phyloP scores from a whole-genome alignment of 2,888 invertebrate species.

The Dorcus hopei region DNA sequence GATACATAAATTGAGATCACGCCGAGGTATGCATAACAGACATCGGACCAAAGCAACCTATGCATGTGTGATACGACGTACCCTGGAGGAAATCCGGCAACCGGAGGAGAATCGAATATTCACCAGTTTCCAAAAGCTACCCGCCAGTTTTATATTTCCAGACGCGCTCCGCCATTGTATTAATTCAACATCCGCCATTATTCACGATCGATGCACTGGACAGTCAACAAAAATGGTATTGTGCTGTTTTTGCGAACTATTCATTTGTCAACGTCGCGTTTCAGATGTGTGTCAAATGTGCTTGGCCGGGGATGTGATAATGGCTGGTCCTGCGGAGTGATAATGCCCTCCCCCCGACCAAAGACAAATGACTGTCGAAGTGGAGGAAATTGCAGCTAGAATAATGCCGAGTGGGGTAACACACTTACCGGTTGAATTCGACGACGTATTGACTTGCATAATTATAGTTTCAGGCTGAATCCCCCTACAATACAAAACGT shows the following conservation, averaged over 20 bases:
- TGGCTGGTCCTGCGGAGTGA: slow-evolving; percentile 20
- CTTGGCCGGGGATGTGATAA: slow-evolving; percentile 22
- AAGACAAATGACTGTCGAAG: slow-evolving; percentile 19
- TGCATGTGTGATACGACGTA: slow-evolving; percentile 23
- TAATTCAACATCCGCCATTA: too few relatives aligned
- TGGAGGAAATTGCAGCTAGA: slow-evolving; percentile 14
- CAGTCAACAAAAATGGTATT: not conserved
- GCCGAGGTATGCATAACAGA: slow-evolving; percentile 22
- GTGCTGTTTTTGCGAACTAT: not conserved
- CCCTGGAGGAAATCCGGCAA: slow-evolving; percentile 17
- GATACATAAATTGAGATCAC: slow-evolving; percentile 28
- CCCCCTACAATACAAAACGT: too few relatives aligned
- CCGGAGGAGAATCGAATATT: slow-evolving; percentile 18
- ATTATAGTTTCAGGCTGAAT: not conserved
- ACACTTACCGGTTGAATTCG: not conserved
- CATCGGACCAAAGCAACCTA: slow-evolving; percentile 18
- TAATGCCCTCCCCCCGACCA: not conserved
- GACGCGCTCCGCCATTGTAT: too few relatives aligned
- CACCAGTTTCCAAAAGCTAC: slow-evolving; percentile 15
- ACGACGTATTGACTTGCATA: slow-evolving; percentile 3
- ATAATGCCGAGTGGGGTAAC: not conserved
- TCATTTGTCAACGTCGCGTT: slow-evolving; percentile 21
- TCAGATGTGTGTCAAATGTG: slow-evolving; percentile 27
- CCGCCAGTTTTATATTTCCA: too few relatives aligned
- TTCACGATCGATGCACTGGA: too few relatives aligned